Percentiles rank a stretch among this genome's conserved stretches.
Conservation (phyloP, 2,113 vertebrate genomes). For the Myrmophylax atrothorax region DNA sequence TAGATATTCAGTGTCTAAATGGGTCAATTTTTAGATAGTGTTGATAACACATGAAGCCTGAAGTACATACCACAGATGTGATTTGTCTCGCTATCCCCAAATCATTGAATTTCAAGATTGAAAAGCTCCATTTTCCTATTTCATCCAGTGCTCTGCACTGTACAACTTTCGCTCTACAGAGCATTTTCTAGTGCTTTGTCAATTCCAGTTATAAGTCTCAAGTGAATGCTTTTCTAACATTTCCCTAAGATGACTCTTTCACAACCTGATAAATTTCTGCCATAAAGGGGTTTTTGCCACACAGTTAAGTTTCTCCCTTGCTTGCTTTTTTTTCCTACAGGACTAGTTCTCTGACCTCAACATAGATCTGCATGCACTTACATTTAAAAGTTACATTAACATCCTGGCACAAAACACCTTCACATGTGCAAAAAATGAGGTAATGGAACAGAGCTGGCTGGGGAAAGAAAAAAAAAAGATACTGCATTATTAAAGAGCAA, state of each 20-base stretch:
- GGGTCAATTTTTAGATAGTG: neutral
- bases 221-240: neutral
- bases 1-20: neutral
- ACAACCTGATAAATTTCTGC: neutral
- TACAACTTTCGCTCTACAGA: neutral
- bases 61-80: neutral
- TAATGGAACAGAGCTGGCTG: neutral
- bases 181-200: neutral
- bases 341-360: neutral
- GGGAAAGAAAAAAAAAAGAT: neutral
- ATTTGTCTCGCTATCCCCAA: neutral
- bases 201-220: neutral
- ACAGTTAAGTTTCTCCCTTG: neutral
- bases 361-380: neutral
- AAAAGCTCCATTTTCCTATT: conserved; percentile 15
- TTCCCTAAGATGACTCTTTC: neutral
- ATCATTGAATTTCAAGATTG: neutral
- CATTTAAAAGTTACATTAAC: neutral
- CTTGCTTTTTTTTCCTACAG: neutral
- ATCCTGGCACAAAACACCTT: neutral
- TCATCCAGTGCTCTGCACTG: neutral
- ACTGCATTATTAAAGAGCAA: neutral
- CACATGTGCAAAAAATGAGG: neutral
- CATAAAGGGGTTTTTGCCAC: neutral
- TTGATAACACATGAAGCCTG: neutral